Conservation (phyloP, 2,888 invertebrate species). For the Luperina testacea region DNA sequence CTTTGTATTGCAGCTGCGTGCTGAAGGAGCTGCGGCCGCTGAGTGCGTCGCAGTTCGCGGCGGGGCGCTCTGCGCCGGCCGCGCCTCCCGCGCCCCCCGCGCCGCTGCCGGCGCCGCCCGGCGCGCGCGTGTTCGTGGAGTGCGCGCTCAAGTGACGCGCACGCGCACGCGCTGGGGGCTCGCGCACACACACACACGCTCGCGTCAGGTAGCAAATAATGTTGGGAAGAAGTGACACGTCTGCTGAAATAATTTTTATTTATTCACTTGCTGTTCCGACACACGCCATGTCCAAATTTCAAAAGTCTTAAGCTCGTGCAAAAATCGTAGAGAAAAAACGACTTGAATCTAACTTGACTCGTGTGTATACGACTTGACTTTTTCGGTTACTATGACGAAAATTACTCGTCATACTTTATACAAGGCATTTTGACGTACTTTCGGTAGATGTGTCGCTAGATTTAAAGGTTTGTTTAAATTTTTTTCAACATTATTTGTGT, state of each 20-base stretch:
- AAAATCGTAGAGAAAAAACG: not conserved
- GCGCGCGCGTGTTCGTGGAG: constrained; percentile 81
- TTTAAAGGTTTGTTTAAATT: not conserved
- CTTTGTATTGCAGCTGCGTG: constrained; percentile 77
- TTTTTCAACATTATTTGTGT: constrained; percentile 4
- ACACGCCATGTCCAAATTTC: not conserved
- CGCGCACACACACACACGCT: constrained; percentile 17
- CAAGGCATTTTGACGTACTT: not conserved
- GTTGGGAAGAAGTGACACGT: constrained; percentile 5
- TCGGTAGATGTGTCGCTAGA: constrained; percentile 21
- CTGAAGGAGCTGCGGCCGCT: constrained; percentile 91
- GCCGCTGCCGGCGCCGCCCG: constrained; percentile 48
- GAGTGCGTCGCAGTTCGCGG: constrained; percentile 88
- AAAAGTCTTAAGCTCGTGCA: not conserved
- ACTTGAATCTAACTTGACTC: not conserved
- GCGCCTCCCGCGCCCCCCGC: constrained; percentile 45
- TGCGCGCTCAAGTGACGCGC: constrained; percentile 87
- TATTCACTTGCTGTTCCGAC: not conserved
- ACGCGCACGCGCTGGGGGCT: constrained; percentile 8
- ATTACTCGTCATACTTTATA: too few species aligned
- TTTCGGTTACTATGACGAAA: not conserved
- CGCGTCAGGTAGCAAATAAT: constrained; percentile 40
- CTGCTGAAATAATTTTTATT: constrained; percentile 4
- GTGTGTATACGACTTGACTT: not conserved
- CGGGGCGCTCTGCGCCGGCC: constrained; percentile 60